Evolutionary conservation across 92 coral and sea anemone genomes (phyloP), one percentile per base, ranked within the genome.

Genomic region (Phymanthus crucifer): DNA sequence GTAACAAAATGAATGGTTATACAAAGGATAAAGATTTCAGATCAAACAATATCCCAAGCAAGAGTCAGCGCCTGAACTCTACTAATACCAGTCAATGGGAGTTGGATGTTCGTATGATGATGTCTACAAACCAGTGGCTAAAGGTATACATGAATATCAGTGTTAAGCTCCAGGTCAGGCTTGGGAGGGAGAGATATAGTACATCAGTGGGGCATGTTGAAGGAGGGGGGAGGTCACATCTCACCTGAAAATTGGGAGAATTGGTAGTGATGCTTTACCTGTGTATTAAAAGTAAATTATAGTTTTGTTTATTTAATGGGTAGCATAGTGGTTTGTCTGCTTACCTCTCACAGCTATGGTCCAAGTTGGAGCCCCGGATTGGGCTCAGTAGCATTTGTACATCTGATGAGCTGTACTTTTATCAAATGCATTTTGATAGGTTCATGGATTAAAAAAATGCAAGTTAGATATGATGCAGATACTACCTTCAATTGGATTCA

Each of bases 381-480:
- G n/a, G n/a, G n/a, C 48, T 43, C 48, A 43, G 48, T 61, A 3
- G 7, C 32, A 23, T 61, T 26, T 26, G 7, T 26, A 13, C 61
- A 16, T 21, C 32, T 46, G 17, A 31, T 73, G 10, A 17, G 29
- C 32, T 31, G 32, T 75, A 43, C 75, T 40, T 66, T 67, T 72
- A 26, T 23, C 43, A 9, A 58, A 84, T 73, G 14, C 48, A 81
- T 24, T 58, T 38, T 61, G 38, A 40, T 66, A 91, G 95, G 90
- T 96, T 32, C 98, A 90, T 91, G 98, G 99, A 23, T 81, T 96
- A 9, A 89, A 91, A 79, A 84, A 90, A 66, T 88, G 90, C 82
- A 96, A 96, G 71, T 90, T 96, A 64, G 99, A 96, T 74, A 84
- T 96, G 90, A 93, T 89, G 24, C 99, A 96, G 75, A 96, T 96